Evolutionary conservation across 2,113 vertebrate genomes (phyloP).

Genomic region (Pelecanus crispus): DNA sequence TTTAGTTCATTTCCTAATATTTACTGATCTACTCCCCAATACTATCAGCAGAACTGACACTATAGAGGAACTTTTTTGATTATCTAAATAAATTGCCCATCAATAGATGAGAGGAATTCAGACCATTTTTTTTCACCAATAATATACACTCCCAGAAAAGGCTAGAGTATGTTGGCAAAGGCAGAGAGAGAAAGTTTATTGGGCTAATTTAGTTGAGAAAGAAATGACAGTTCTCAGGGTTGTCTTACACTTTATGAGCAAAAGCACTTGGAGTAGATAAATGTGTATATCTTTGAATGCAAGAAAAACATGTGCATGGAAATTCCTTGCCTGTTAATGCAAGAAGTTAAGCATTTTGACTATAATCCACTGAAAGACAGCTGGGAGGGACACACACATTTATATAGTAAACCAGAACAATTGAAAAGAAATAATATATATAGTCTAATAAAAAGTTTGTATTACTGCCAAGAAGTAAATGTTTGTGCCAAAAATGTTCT

Average conservation of each 20-base stretch:
- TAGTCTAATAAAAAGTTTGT: conserved; percentile 14
- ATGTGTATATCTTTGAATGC: neutral
- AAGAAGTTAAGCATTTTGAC: neutral
- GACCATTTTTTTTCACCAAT: neutral
- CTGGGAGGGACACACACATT: neutral
- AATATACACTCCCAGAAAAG: neutral
- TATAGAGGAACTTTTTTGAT: neutral
- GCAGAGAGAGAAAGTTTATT: neutral
- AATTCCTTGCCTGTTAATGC: neutral
- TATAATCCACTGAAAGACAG: neutral
- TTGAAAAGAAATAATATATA: neutral
- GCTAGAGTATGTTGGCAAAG: neutral
- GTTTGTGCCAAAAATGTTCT: conserved; percentile 4
- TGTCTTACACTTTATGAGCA: neutral
- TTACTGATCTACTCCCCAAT: neutral
- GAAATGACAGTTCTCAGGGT: neutral
- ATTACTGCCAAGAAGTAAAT: conserved; percentile 11
- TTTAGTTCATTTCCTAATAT: neutral
- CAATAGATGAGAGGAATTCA: neutral
- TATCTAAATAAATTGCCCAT: neutral
- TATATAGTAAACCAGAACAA: conserved; percentile 14
- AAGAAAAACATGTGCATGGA: neutral
- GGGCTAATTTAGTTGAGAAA: neutral
- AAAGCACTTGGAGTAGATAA: neutral
- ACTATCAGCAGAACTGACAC: neutral